Evolutionary conservation across 2,797 vertebrate genomes (phyloP), one percentile per base, ranked within the genome.

Genomic region (Lepidocolaptes lacrymiger): DNA sequence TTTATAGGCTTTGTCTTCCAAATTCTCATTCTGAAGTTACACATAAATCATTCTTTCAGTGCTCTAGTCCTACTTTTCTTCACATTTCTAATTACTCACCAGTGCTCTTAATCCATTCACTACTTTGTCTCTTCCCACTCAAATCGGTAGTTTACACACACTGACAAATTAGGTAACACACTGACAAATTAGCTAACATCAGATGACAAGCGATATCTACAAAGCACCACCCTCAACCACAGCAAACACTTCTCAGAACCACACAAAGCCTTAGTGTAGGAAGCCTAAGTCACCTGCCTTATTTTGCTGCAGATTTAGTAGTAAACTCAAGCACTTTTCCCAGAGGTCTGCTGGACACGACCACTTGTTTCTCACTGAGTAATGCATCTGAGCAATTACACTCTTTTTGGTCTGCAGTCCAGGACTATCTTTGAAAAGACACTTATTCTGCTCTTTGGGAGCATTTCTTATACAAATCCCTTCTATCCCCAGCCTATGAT

Each of bases 91-190:
- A 74, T 74, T 63, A 88, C 52, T 68, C 41, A 91, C 10, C 7
- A 32, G 43, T n/a, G 13, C 16, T 67, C 54, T 67, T 77, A 88
- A 74, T 28, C 43, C 46, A 83, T 55, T 85, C 74, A 85, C 36
- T 67, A 32, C 56, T 61, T 74, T 46, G 73, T 68, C n/a, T 67
- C 94, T 91, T 94, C 94, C 89, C 86, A 95, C 93, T 95, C 93
- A 92, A 85, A 96, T 1, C 64, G 74, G n/a, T 14, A 71, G 63
- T 61, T 95, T 59, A 58, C 24, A 71, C 37, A 87, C 64, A 37
- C 0, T 74, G 30, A 86, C 87, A 80, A 89, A 37, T 37, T 37
- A 37, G 36, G 9, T 37, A 37, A 71, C 37, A 87, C 64, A 37
- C 0, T 74, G 30, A 86, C 87, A 80, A 89, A 96, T 93, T 74